phyloP scores from a whole-genome alignment of 2,113 vertebrate species.

The Ailuropoda melanoleuca region DNA sequence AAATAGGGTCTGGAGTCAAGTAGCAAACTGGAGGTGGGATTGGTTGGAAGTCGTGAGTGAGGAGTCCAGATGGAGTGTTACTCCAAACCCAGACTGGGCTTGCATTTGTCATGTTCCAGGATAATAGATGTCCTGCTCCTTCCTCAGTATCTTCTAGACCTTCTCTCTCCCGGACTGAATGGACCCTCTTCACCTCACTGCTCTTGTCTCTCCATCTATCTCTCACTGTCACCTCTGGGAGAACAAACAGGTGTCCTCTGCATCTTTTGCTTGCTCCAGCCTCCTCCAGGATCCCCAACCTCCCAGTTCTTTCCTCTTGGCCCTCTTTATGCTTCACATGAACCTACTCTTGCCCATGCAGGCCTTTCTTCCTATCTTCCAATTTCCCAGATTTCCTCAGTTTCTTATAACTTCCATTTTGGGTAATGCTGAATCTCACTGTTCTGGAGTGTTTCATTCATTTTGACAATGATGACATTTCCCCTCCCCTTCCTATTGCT shows the following conservation, averaged over 20 bases:
- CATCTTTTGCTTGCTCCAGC: fast-evolving
- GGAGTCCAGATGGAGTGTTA: background rate
- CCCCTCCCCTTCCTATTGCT: background rate
- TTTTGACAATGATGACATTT: background rate
- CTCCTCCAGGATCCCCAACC: too few relatives aligned
- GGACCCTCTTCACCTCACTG: background rate
- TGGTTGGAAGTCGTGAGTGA: background rate
- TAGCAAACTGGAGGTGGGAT: background rate
- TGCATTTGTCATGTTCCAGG: background rate
- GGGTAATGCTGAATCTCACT: background rate
- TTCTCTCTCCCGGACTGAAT: too few relatives aligned
- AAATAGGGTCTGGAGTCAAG: background rate
- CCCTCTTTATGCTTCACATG: background rate
- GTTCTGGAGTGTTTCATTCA: background rate
- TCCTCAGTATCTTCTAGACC: background rate
- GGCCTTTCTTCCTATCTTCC: background rate
- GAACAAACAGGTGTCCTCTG: background rate
- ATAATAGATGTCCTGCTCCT: background rate
- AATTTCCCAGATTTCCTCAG: too few relatives aligned
- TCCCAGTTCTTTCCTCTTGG: background rate
- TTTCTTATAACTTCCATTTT: background rate
- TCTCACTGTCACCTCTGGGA: background rate
- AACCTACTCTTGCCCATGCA: background rate
- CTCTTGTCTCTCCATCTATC: too few relatives aligned
- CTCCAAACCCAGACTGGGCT: background rate